Evolutionary conservation across 1,140 invertebrate genomes (phyloP).

Genomic region (Zaprionus vittiger): DNA sequence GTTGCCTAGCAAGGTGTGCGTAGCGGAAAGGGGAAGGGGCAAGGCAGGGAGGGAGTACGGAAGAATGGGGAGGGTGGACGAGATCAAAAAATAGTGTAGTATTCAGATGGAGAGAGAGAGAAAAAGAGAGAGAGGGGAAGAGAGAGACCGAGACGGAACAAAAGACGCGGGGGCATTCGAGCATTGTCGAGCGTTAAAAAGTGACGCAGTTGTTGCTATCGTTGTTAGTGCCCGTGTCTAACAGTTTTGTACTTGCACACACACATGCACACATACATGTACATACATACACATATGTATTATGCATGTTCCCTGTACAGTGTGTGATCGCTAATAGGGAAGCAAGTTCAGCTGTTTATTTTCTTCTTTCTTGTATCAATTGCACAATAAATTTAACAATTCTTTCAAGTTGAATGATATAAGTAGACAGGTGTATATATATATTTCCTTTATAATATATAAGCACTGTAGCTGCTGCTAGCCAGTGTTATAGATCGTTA

Average conservation of each 20-base stretch:
- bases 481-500: no score
- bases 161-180: slow-evolving; percentile 3
- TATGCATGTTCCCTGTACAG: slow-evolving; percentile 1
- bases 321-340: background rate
- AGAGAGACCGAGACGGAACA: background rate
- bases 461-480: no score
- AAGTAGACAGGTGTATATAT: no score
- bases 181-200: slow-evolving; percentile 26
- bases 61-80: background rate
- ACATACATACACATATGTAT: background rate
- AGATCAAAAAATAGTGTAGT: slow-evolving; percentile 13
- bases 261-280: background rate
- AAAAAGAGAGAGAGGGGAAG: no score
- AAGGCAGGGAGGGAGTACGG: background rate
- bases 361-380: no score
- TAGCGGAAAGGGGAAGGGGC: background rate
- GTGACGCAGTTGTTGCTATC: slow-evolving; percentile 33
- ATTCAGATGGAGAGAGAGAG: background rate
- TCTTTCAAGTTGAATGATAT: no score
- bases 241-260: background rate
- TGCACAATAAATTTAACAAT: no score
- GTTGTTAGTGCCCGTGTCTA: slow-evolving; percentile 1
- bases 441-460: no score
- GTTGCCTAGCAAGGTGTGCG: slow-evolving; percentile 13
- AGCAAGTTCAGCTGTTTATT: no score